Evolutionary conservation across 1,140 invertebrate species (phyloP).

Genomic region (Galendromus occidentalis): DNA sequence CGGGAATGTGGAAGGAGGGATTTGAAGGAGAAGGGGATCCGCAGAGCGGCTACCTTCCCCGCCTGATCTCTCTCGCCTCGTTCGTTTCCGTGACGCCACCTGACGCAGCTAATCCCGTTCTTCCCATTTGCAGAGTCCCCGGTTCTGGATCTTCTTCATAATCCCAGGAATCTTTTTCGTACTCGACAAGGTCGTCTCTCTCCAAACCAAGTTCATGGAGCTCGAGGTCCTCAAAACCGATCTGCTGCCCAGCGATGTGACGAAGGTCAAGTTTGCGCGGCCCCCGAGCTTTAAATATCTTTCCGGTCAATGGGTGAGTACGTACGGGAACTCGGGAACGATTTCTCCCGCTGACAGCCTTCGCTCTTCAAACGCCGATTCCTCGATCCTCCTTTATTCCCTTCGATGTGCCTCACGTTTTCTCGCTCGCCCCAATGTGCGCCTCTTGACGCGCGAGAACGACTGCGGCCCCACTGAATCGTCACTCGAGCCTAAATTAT

Average conservation of each 20-base stretch:
- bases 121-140: slow-evolving; percentile 30
- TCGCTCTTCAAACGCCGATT: not conserved
- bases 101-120: not conserved
- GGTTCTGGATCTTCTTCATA: slow-evolving; percentile 89
- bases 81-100: not conserved
- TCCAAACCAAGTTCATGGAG: slow-evolving; percentile 77
- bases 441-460: too few relatives aligned
- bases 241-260: slow-evolving; percentile 51
- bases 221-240: slow-evolving; percentile 87
- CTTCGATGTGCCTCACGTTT: not conserved
- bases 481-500: too few relatives aligned
- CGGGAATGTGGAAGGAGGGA: too few relatives aligned
- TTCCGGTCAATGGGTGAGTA: slow-evolving; percentile 70
- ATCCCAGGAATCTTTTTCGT: slow-evolving; percentile 73
- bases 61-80: not conserved
- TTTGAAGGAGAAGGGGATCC: too few relatives aligned
- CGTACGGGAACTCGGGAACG: too few relatives aligned
- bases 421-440: not conserved
- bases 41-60: too few relatives aligned
- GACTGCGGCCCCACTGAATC: too few relatives aligned
- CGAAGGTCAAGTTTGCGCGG: slow-evolving; percentile 39
- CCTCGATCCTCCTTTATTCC: not conserved
- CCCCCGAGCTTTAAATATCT: slow-evolving; percentile 92
- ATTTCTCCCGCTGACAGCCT: too few relatives aligned
- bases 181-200: slow-evolving; percentile 76